Evolutionary conservation across 2,113 vertebrate species (phyloP).

Genomic region (Microtus oregoni): DNA sequence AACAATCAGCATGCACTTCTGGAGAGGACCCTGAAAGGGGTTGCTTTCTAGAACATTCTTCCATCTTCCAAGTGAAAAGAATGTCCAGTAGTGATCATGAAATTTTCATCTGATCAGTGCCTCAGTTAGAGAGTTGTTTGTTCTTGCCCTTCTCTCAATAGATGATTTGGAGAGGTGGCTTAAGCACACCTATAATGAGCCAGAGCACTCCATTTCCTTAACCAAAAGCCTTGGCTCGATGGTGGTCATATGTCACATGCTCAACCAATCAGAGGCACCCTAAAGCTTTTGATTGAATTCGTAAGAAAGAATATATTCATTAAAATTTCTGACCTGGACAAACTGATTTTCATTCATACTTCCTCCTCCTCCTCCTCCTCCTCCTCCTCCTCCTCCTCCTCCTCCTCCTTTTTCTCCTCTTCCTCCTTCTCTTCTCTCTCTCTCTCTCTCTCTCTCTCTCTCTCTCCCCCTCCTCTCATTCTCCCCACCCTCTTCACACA

Average conservation of each 20-base stretch:
- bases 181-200: no score
- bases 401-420: no score
- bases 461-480: fast-evolving
- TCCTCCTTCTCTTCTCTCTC: no score
- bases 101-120: not conserved
- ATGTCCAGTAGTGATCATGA: not conserved
- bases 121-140: not conserved
- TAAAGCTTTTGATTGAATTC: not conserved
- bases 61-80: not conserved
- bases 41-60: not conserved
- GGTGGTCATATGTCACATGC: not conserved
- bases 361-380: not conserved
- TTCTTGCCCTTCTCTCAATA: not conserved
- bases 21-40: not conserved
- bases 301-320: not conserved
- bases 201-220: not conserved
- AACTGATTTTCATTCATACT: not conserved
- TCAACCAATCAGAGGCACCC: not conserved
- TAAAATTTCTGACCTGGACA: not conserved
- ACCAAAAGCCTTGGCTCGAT: not conserved
- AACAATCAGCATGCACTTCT: not conserved
- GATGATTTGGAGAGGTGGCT: not conserved
- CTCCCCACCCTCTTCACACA: not conserved
- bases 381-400: no score
- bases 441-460: not conserved